Evolutionary conservation across 2,797 vertebrate genomes (phyloP).

Genomic region (Onychomys torridus): DNA sequence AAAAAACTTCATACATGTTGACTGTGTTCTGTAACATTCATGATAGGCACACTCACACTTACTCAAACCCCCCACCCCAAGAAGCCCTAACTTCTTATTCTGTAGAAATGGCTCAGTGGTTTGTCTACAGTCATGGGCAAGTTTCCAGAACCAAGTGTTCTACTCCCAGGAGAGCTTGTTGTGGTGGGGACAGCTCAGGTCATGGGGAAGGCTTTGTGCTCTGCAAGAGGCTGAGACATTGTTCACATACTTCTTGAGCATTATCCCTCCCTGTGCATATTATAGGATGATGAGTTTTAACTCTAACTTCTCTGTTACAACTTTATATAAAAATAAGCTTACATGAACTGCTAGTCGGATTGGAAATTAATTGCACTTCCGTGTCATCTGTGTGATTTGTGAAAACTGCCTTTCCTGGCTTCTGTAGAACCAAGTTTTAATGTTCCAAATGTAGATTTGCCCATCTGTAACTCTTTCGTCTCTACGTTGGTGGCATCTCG

Average conservation of each 20-base stretch:
- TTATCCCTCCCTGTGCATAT: neutral
- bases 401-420: neutral
- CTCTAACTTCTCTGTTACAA: neutral
- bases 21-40: neutral
- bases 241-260: conserved; percentile 48
- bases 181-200: conserved; percentile 50
- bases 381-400: conserved; percentile 58
- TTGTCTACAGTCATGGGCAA: neutral
- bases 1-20: neutral
- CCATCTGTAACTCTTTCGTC: neutral
- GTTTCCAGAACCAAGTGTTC: neutral
- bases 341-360: neutral
- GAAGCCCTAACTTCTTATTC: neutral
- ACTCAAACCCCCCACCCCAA: neutral
- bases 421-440: neutral
- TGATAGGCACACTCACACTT: neutral
- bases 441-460: conserved; percentile 1
- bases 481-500: neutral
- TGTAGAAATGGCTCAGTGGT: neutral
- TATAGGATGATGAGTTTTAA: conserved; percentile 31
- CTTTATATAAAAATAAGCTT: conserved; percentile 22
- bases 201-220: conserved; percentile 34
- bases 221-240: conserved; percentile 50
- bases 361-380: conserved; percentile 20
- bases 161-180: neutral